Conservation (phyloP, 2,888 invertebrate species). For the Diploptera punctata region DNA sequence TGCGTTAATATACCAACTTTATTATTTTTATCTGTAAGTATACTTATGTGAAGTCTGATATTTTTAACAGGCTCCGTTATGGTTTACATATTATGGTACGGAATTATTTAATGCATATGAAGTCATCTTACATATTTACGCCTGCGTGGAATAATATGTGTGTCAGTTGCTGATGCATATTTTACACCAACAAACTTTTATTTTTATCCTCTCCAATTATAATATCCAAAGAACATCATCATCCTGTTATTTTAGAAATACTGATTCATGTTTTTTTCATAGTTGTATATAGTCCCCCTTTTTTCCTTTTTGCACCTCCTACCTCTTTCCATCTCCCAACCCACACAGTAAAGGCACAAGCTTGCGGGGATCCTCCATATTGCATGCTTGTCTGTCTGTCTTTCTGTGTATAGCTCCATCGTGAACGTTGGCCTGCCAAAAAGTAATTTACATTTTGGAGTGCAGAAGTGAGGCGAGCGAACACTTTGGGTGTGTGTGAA, state of each 20-base stretch:
- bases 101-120: no score
- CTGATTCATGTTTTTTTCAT: conserved; percentile 21
- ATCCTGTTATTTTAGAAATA: conserved; percentile 1
- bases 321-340: background rate
- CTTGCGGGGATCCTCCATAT: conserved; percentile 12
- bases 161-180: background rate
- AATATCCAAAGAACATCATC: background rate
- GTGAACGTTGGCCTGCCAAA: conserved; percentile 24
- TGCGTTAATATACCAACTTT: no score
- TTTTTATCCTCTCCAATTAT: background rate
- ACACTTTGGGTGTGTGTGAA: conserved; percentile 14
- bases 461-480: conserved; percentile 14
- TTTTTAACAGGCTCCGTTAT: no score
- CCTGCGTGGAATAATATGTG: background rate
- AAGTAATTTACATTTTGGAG: conserved; percentile 35
- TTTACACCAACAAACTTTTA: background rate
- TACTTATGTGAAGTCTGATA: no score
- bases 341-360: conserved; percentile 3
- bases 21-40: no score
- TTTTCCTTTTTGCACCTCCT: no score
- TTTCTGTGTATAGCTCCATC: background rate
- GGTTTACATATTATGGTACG: no score
- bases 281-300: background rate
- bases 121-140: no score
- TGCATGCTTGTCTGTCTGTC: conserved; percentile 11